phyloP scores from a whole-genome alignment of 2,888 invertebrate genomes.

The Macaria notata region DNA sequence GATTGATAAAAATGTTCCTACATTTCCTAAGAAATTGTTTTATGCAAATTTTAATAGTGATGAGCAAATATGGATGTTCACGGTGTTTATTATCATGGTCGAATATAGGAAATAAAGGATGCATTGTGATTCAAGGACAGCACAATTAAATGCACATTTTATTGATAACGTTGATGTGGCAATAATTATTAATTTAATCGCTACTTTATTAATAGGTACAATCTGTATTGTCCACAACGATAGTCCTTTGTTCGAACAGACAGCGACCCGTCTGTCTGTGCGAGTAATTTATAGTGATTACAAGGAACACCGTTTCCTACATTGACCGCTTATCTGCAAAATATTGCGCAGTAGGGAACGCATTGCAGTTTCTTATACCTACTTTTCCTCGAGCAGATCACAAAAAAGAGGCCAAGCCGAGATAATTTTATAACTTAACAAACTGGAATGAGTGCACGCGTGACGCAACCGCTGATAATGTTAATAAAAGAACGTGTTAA shows the following conservation, averaged over 20 bases:
- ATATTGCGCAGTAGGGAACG: constrained; percentile 60
- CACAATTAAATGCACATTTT: background rate
- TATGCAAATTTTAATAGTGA: constrained; percentile 1
- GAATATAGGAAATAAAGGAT: constrained; percentile 6
- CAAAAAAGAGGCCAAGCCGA: constrained; percentile 7
- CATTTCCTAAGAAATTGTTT: constrained; percentile 14
- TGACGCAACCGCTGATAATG: background rate
- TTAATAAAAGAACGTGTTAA: no score
- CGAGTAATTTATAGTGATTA: constrained; percentile 28
- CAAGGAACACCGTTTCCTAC: constrained; percentile 46
- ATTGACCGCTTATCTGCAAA: constrained; percentile 66
- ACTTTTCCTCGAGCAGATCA: constrained; percentile 17
- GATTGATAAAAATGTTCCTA: constrained; percentile 14
- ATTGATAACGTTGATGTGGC: constrained; percentile 15
- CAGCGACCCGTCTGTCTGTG: constrained; percentile 30
- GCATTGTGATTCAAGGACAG: constrained; percentile 10
- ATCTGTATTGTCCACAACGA: constrained; percentile 26
- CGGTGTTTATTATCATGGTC: background rate
- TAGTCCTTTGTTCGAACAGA: constrained; percentile 20
- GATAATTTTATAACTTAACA: constrained; percentile 9
- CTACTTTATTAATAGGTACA: constrained; percentile 26
- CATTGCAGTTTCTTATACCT: constrained; percentile 14
- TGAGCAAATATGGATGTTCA: background rate
- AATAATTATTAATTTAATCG: constrained; percentile 25
- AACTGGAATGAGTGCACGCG: constrained; percentile 10